These are phyloP conservation scores for Steinernema khuongi DNA, from an alignment of 1,140 invertebrate genomes.

Conservation along the genomic window DNA sequence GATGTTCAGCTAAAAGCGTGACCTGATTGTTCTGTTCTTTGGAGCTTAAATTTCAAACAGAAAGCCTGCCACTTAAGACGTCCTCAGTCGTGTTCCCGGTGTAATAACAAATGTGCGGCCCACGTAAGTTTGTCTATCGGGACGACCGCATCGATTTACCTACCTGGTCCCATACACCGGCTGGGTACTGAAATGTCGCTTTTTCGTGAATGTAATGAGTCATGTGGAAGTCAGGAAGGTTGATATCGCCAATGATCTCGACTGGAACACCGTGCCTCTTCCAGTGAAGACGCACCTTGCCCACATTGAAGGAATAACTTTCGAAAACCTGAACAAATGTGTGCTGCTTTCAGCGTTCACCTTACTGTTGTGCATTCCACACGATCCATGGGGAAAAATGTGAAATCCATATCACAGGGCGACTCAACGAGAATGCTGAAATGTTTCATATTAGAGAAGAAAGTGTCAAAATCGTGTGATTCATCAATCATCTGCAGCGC, in stretches of 20 bases:
- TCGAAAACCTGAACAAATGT: conserved; percentile 52
- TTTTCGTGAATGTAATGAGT: conserved; percentile 52
- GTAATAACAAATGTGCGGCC: conserved; percentile 7
- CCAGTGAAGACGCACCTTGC: conserved; percentile 56
- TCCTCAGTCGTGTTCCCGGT: no score
- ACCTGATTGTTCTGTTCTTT: background rate
- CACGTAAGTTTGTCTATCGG: background rate
- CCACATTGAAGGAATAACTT: conserved; percentile 56
- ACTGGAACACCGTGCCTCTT: conserved; percentile 52
- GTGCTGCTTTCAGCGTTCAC: background rate
- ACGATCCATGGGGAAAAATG: conserved; percentile 53
- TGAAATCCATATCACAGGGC: conserved; percentile 57
- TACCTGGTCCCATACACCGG: conserved; percentile 56
- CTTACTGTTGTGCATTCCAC: conserved; percentile 51
- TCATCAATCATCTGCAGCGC: background rate
- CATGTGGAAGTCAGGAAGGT: conserved; percentile 54
- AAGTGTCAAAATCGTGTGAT: background rate
- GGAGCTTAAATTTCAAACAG: conserved; percentile 9
- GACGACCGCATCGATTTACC: background rate
- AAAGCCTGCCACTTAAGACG: background rate
- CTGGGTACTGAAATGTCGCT: conserved; percentile 56
- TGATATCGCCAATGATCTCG: conserved; percentile 55
- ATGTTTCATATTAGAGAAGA: conserved; percentile 8
- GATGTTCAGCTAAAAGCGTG: conserved; percentile 57
- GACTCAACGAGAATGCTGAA: conserved; percentile 53